These are phyloP conservation scores for Dromius quadrimaculatus DNA, from an alignment of 2,888 invertebrate species.

Conservation along the genomic window DNA sequence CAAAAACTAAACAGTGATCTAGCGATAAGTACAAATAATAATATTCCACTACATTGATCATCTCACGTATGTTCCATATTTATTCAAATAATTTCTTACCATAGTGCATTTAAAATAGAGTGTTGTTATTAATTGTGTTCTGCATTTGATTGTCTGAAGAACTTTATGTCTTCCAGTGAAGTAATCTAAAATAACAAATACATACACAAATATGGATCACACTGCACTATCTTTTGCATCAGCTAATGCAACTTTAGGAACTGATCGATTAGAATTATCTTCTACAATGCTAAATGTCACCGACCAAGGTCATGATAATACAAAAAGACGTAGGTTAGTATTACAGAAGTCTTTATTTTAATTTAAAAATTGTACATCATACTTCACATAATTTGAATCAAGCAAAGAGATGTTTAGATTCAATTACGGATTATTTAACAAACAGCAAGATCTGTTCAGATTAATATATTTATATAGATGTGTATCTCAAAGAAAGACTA, in stretches of 20 bases:
- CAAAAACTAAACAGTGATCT: too few species aligned
- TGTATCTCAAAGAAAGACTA: too few species aligned
- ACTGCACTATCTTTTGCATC: slow-evolving; percentile 34
- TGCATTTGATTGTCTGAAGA: neutral
- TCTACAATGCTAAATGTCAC: slow-evolving; percentile 64
- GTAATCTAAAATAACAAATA: neutral
- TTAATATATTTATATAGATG: too few species aligned
- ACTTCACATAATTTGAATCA: too few species aligned
- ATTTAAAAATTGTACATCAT: too few species aligned
- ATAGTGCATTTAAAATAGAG: neutral
- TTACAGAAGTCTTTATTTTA: neutral
- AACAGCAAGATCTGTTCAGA: too few species aligned
- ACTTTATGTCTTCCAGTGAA: neutral
- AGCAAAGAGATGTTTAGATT: too few species aligned
- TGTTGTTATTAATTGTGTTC: neutral
- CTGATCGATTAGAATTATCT: slow-evolving; percentile 55
- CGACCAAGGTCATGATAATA: slow-evolving; percentile 66
- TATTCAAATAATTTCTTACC: too few species aligned
- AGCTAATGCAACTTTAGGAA: neutral
- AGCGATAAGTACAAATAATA: too few species aligned
- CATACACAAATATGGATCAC: slow-evolving; percentile 33
- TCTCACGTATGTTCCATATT: too few species aligned
- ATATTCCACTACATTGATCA: too few species aligned
- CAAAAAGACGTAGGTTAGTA: slow-evolving; percentile 68
- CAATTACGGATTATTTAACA: too few species aligned